Conservation (phyloP, 2,888 invertebrate genomes). For the Autographa pulchrina region DNA sequence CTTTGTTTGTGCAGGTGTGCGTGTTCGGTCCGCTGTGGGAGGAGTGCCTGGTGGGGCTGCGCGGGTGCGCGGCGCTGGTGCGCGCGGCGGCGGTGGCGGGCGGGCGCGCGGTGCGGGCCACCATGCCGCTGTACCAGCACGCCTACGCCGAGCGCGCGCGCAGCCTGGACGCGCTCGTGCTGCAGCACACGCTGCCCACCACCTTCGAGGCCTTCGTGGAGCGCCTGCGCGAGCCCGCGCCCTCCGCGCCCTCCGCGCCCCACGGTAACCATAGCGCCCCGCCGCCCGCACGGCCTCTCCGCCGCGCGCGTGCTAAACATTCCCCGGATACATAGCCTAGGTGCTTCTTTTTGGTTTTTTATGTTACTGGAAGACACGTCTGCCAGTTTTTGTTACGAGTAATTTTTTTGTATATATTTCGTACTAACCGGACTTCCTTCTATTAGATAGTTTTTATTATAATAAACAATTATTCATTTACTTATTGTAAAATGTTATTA, state of each 20-base stretch:
- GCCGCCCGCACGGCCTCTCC: conserved; percentile 40
- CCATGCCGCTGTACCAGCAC: conserved; percentile 96
- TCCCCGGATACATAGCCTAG: conserved; percentile 37
- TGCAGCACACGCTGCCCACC: conserved; percentile 95
- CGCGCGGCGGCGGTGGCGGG: conserved; percentile 96
- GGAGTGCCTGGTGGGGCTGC: conserved; percentile 92
- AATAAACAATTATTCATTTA: no score
- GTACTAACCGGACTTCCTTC: background rate
- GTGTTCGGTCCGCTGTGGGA: conserved; percentile 98
- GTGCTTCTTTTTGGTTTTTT: conserved; percentile 37
- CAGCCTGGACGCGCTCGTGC: conserved; percentile 95
- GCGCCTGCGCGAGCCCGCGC: conserved; percentile 78
- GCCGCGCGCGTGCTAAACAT: conserved; percentile 35
- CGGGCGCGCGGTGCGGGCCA: conserved; percentile 96
- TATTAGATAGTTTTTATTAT: background rate
- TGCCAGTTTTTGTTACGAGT: background rate
- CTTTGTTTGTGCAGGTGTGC: conserved; percentile 90
- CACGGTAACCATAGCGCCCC: conserved; percentile 45
- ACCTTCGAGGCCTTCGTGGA: conserved; percentile 95
- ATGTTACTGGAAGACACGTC: conserved; percentile 1
- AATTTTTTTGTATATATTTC: background rate
- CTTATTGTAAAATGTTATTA: background rate
- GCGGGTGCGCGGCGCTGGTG: conserved; percentile 94
- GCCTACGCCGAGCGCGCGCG: conserved; percentile 97
- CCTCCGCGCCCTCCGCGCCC: conserved; percentile 18